Evolutionary conservation across 2,113 vertebrate genomes (phyloP), one percentile per base, ranked within the genome.

Genomic region (Sialia sialis): DNA sequence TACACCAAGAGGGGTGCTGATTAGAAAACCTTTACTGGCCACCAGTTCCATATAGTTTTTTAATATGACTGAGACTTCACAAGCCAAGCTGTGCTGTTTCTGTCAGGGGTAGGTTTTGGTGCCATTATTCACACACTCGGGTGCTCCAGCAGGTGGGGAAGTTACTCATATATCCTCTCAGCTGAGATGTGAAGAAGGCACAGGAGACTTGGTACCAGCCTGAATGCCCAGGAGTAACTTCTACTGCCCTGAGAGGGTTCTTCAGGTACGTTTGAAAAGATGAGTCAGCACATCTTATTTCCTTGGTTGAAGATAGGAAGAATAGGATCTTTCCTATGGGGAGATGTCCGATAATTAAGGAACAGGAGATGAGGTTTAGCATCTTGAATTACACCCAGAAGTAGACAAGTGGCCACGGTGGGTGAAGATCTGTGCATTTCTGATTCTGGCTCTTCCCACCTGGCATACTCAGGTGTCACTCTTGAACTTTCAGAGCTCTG

Each of bases 31-130:
- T 83, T 39, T 80, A 51, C 77, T 62, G 39, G 48, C 20, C 46
- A 70, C 55, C 1, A 2, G 27, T 27, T 77, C 54, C 0, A 0
- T 25, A 44, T 25, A 1, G 18, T 11, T 68, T 56, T 56, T 44
- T 7, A 20, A 18, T 20, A 14, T 0, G 2, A 18, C 9, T 78
- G 64, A 56, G 69, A 54, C 58, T 48, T 51, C 41, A 5, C 17
- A 20, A 60, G 55, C 25, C 41, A 36, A 32, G 56, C 29, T 58
- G 25, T 55, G 46, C 63, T 74, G 1, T 39, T 80, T 48, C 26
- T 66, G 41, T 26, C 48, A 56, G 36, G 1, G 32, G 49, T n/a
- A 19, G 2, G 1, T 51, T 77, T 72, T 69, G 69, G 51, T 41
- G 43, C 69, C 36, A 5, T 19, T 21, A 16, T 9, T 79, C 36